Conservation (phyloP, 2,888 invertebrate species). For the Tenthredo scrophulariae region DNA sequence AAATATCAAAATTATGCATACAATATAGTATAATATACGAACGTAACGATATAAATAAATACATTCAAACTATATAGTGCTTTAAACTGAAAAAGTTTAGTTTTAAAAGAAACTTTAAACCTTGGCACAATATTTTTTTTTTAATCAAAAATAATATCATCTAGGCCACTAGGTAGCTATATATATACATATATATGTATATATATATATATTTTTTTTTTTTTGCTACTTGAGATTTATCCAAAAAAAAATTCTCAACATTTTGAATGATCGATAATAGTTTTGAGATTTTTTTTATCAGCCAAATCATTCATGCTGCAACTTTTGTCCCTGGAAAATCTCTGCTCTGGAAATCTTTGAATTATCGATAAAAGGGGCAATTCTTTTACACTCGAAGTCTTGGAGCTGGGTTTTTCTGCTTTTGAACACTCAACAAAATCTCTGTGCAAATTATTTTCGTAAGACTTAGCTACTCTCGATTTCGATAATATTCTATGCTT, state of each 20-base stretch:
- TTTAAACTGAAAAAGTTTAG: not conserved
- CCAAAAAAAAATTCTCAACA: constrained; percentile 5
- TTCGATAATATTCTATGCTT: constrained; percentile 57
- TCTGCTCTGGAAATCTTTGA: constrained; percentile 58
- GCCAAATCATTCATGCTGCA: constrained; percentile 72
- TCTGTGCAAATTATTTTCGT: constrained; percentile 45
- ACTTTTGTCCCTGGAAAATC: constrained; percentile 68
- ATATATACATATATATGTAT: too few relatives aligned
- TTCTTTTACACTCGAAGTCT: constrained; percentile 67
- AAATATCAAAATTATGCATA: constrained; percentile 15
- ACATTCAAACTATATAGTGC: constrained; percentile 18
- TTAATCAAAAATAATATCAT: constrained; percentile 42
- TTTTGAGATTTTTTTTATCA: constrained; percentile 68
- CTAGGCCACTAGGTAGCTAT: constrained; percentile 24
- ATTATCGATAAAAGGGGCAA: constrained; percentile 73
- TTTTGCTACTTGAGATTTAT: too few relatives aligned
- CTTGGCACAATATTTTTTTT: constrained; percentile 45
- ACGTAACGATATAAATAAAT: not conserved
- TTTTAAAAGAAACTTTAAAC: constrained; percentile 13
- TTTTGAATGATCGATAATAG: constrained; percentile 64
- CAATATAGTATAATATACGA: not conserved
- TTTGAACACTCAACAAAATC: constrained; percentile 56
- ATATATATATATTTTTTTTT: not conserved
- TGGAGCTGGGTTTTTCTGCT: constrained; percentile 56
- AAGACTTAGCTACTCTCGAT: constrained; percentile 56